phyloP scores from a whole-genome alignment of 1,140 invertebrate genomes.

The Cardiocondyla obscurior region DNA sequence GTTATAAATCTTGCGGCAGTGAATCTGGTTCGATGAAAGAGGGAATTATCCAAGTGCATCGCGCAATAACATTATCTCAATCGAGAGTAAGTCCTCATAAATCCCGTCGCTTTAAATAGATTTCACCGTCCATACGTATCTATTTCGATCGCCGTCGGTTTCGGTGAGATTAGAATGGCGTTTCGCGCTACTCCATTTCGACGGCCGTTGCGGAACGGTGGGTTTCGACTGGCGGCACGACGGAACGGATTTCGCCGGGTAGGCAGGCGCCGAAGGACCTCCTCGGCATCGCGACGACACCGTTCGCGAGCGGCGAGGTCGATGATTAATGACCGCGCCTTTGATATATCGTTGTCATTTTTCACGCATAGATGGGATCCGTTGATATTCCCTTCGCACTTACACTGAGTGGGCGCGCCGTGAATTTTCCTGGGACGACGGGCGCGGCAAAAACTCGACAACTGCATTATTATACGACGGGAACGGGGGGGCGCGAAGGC shows the following conservation, averaged over 20 bases:
- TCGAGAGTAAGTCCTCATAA: background rate
- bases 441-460: conserved; percentile 55
- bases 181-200: conserved; percentile 8
- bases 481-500: background rate
- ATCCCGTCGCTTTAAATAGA: conserved; percentile 3
- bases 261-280: conserved; percentile 65
- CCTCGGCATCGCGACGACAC: conserved; percentile 66
- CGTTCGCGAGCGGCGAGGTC: conserved; percentile 40
- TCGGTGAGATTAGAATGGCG: background rate
- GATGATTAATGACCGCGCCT: conserved; percentile 75
- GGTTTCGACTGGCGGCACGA: conserved; percentile 29
- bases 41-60: background rate
- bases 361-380: conserved; percentile 78
- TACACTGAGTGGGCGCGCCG: background rate
- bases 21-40: background rate
- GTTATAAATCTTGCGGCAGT: background rate
- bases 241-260: conserved; percentile 69
- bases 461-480: conserved; percentile 60
- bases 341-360: conserved; percentile 78
- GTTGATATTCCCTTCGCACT: conserved; percentile 68
- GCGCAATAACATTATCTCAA: conserved; percentile 5
- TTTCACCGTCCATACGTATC: background rate
- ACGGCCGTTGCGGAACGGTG: conserved; percentile 10
- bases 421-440: conserved; percentile 20
- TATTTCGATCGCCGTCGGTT: conserved; percentile 3